Evolutionary conservation across 1,140 invertebrate species (phyloP).

Genomic region (Pogonus chalceus): DNA sequence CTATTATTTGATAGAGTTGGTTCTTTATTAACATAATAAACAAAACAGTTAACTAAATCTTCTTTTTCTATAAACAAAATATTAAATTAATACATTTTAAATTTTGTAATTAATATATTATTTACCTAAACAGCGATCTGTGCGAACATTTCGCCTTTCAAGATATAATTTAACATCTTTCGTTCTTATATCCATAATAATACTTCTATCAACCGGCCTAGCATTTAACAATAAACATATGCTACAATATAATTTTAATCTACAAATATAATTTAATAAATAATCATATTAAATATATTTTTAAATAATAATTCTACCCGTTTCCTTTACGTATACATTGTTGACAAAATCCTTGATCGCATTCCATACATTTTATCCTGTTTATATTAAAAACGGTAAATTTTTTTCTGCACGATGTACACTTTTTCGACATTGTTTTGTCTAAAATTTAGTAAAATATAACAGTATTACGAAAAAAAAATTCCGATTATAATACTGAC

Average conservation of each 20-base stretch:
- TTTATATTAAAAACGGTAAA: background rate
- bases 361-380: background rate
- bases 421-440: background rate
- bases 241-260: background rate
- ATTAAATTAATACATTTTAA: background rate
- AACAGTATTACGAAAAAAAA: too few relatives aligned
- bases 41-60: background rate
- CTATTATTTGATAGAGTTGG: background rate
- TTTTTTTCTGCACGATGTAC: background rate
- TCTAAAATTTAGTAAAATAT: too few relatives aligned
- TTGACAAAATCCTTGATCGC: background rate
- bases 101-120: background rate
- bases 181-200: background rate
- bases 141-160: background rate
- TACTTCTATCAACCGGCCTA: background rate
- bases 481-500: too few relatives aligned
- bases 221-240: background rate
- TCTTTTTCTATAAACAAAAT: background rate
- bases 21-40: background rate
- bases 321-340: background rate
- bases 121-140: background rate
- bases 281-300: background rate
- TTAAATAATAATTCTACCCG: background rate
- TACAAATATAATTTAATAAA: background rate
- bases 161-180: background rate